Evolutionary conservation across 2,113 vertebrate genomes (phyloP).

Genomic region (Psittacula cyanocephala): DNA sequence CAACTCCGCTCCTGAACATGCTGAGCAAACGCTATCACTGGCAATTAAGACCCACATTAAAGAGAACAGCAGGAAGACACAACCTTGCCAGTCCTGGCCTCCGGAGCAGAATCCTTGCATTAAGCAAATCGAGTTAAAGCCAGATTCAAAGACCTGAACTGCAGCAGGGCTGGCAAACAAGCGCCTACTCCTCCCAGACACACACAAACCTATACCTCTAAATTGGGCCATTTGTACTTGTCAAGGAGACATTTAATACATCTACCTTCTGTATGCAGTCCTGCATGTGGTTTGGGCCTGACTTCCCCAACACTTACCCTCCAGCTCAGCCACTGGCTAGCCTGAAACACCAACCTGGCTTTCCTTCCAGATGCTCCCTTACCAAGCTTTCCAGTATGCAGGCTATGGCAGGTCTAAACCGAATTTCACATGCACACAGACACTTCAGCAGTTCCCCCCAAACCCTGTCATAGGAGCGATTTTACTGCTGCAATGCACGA

Average conservation of each 20-base stretch:
- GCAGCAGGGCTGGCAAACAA: neutral
- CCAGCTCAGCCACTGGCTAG: neutral
- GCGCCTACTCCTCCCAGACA: neutral
- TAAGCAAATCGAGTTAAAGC: neutral
- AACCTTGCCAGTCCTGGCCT: neutral
- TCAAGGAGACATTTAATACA: neutral
- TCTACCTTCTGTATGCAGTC: neutral
- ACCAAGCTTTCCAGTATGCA: fast-evolving
- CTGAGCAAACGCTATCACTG: fast-evolving
- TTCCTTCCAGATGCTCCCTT: neutral
- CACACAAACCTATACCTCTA: neutral
- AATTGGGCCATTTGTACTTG: neutral
- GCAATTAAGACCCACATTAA: neutral
- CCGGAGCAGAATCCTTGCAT: neutral
- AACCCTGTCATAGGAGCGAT: fast-evolving
- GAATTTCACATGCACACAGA: neutral
- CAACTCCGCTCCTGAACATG: neutral
- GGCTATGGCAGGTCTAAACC: neutral
- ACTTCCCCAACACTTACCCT: neutral
- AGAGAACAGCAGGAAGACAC: neutral
- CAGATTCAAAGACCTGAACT: neutral
- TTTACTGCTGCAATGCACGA: fast-evolving
- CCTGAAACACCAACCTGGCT: neutral
- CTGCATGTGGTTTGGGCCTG: neutral
- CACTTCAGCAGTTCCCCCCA: neutral